phyloP scores from a whole-genome alignment of 2,113 vertebrate genomes.

The Sterrhoptilus dennistouni region DNA sequence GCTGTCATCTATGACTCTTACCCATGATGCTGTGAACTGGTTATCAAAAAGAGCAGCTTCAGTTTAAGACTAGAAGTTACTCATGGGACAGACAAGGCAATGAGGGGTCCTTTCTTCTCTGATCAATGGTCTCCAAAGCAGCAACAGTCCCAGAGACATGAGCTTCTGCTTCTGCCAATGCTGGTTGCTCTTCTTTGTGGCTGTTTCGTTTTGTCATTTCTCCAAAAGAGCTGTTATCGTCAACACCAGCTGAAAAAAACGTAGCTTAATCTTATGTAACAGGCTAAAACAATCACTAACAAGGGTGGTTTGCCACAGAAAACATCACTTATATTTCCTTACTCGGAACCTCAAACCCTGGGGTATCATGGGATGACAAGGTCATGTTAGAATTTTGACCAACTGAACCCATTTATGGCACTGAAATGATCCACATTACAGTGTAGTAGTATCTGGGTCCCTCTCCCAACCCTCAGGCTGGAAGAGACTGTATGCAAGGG shows the following conservation, averaged over 20 bases:
- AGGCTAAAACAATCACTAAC: neutral
- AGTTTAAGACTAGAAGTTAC: neutral
- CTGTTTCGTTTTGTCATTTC: neutral
- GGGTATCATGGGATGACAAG: neutral
- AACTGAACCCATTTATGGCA: neutral
- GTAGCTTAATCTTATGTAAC: fast-evolving
- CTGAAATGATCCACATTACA: neutral
- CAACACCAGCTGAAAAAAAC: neutral
- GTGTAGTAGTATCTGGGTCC: neutral
- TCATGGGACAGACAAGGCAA: neutral
- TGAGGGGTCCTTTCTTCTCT: neutral
- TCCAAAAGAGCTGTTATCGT: neutral
- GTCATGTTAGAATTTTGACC: neutral
- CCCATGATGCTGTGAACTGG: neutral
- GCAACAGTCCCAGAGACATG: neutral
- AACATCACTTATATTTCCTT: fast-evolving
- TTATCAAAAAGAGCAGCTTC: neutral
- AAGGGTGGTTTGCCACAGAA: neutral
- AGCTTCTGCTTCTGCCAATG: neutral
- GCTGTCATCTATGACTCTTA: neutral
- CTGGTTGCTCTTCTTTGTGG: neutral
- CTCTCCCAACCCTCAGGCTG: neutral
- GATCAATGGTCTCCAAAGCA: neutral
- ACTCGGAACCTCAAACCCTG: neutral
- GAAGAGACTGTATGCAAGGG: neutral